Percentiles rank a stretch among this genome's conserved stretches.
Evolutionary conservation across 37 sponge, comb jelly and placozoan genomes (phyloP).

Genomic region (Axinella damicornis): DNA sequence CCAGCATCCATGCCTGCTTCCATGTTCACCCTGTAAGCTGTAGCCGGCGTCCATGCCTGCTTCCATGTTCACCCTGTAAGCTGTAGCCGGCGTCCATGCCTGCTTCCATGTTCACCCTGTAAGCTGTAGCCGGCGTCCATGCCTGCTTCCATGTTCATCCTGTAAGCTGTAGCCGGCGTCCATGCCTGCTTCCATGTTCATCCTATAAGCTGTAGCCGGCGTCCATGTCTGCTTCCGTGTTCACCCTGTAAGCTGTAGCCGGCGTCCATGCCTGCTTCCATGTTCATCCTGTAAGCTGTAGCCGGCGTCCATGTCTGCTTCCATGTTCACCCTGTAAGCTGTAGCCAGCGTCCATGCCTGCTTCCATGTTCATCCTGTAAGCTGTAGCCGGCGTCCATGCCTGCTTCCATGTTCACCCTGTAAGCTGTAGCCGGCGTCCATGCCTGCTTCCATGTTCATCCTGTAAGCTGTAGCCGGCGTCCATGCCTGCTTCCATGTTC

Average conservation of each 20-base stretch:
- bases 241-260: conserved; percentile 30
- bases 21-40: conserved; percentile 38
- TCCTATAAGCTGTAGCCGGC: conserved; percentile 14
- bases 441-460: conserved; percentile 39
- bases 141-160: conserved; percentile 38
- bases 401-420: conserved; percentile 37
- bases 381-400: conserved; percentile 31
- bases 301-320: conserved; percentile 40
- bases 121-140: conserved; percentile 21
- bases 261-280: conserved; percentile 44
- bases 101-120: conserved; percentile 45
- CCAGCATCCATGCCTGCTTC: conserved; percentile 42
- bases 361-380: conserved; percentile 46
- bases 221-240: conserved; percentile 43
- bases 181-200: conserved; percentile 49
- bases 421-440: conserved; percentile 28
- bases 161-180: conserved; percentile 22
- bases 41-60: no score
- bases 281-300: conserved; percentile 34
- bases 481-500: conserved; percentile 41
- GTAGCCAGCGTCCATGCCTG: conserved; percentile 25
- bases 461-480: conserved; percentile 24
- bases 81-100: conserved; percentile 37
- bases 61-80: no score
- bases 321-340: conserved; percentile 39